Evolutionary conservation across 2,797 vertebrate genomes (phyloP).

Genomic region (Tenualosa thibaudeaui): DNA sequence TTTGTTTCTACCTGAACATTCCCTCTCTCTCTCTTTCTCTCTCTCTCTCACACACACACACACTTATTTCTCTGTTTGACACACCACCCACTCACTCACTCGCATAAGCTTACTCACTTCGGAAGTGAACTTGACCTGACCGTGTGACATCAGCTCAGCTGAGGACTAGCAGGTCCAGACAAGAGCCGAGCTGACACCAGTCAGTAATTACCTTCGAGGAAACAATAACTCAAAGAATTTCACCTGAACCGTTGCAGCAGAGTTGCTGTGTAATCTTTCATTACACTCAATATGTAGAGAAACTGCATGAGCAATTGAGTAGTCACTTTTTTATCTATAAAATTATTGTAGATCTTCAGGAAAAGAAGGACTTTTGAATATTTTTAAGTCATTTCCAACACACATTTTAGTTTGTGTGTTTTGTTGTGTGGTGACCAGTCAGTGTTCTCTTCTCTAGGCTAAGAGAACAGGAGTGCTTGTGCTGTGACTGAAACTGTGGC

Average conservation of each 20-base stretch:
- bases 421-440: background rate
- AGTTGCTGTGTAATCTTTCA: background rate
- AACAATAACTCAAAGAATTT: background rate
- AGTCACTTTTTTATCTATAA: too few species aligned
- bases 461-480: background rate
- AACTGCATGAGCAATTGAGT: too few species aligned
- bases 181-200: background rate
- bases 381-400: too few species aligned
- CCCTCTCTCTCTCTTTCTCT: background rate
- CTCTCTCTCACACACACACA: background rate
- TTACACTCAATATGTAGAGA: background rate
- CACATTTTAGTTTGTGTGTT: background rate
- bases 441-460: background rate
- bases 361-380: too few species aligned
- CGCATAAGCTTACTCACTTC: slow-evolving; percentile 25
- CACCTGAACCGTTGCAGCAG: background rate
- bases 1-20: slow-evolving; percentile 27
- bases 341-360: too few species aligned
- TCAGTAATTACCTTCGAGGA: background rate
- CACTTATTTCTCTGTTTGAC: background rate
- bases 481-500: slow-evolving; percentile 64
- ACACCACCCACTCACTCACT: background rate
- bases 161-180: slow-evolving; percentile 23
- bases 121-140: slow-evolving; percentile 30
- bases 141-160: slow-evolving; percentile 35